Conservation (phyloP, 2,888 invertebrate species). For the Sepiola atlantica region DNA sequence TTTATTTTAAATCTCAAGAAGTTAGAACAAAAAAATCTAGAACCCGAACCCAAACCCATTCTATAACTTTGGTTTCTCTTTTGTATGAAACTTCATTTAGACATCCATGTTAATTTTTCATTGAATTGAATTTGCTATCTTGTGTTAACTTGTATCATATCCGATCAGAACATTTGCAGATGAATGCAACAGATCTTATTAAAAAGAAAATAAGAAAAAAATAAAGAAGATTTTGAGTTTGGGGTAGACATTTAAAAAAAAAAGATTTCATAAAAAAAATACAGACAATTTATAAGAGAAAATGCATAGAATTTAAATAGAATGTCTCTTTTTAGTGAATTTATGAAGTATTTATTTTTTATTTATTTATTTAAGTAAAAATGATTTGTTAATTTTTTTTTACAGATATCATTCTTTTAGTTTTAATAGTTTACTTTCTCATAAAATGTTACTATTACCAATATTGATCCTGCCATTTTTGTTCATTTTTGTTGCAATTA, state of each 20-base stretch:
- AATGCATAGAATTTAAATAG: not conserved
- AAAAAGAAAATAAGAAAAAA: not conserved
- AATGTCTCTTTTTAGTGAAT: not conserved
- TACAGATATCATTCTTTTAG: too few relatives aligned
- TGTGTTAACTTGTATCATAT: not conserved
- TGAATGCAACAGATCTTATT: not conserved
- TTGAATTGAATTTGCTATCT: constrained; percentile 6
- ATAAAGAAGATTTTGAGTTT: too few relatives aligned
- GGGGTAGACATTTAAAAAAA: too few relatives aligned
- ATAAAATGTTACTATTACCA: not conserved
- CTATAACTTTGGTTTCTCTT: not conserved
- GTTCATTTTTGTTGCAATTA: too few relatives aligned
- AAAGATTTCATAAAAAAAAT: too few relatives aligned
- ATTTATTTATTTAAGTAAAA: not conserved
- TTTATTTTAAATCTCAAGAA: not conserved
- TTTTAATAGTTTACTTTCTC: too few relatives aligned
- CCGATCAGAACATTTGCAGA: not conserved
- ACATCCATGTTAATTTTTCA: not conserved
- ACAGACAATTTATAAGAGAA: not conserved
- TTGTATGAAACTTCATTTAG: not conserved
- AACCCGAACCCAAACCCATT: not conserved
- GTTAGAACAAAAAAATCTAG: not conserved
- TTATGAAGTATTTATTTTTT: not conserved
- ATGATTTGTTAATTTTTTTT: too few relatives aligned
- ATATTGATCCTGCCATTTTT: not conserved